These are phyloP conservation scores for Poicephalus meyeri DNA, from an alignment of 2,113 vertebrate species.

Conservation along the genomic window DNA sequence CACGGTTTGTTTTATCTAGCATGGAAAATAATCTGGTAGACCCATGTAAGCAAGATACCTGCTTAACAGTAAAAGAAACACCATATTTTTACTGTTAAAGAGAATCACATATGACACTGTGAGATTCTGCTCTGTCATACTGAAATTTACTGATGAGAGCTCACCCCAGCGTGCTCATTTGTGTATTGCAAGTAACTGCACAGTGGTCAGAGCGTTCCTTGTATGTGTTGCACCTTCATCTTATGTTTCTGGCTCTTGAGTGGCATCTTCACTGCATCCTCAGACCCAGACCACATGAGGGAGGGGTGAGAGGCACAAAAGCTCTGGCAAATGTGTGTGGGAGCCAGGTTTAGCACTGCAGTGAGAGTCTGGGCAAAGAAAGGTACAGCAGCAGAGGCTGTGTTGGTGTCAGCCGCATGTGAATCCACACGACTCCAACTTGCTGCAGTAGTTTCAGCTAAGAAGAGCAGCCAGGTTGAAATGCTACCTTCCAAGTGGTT, in stretches of 20 bases:
- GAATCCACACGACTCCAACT: not conserved
- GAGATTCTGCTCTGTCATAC: not conserved
- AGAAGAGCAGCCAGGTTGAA: not conserved
- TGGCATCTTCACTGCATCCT: not conserved
- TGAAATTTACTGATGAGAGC: not conserved
- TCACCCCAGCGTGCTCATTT: not conserved
- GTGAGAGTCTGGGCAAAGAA: not conserved
- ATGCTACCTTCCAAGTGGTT: not conserved
- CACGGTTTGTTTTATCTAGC: not conserved
- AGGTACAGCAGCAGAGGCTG: not conserved
- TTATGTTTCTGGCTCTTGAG: not conserved
- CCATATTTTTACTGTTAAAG: not conserved
- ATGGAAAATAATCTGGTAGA: not conserved
- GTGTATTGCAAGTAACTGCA: not conserved
- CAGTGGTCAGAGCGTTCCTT: not conserved
- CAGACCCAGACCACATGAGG: not conserved
- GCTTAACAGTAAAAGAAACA: not conserved
- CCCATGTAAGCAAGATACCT: not conserved
- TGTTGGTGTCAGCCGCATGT: not conserved
- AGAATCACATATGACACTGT: not conserved
- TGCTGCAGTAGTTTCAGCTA: not conserved
- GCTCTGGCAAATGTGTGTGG: not conserved
- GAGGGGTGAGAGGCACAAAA: not conserved
- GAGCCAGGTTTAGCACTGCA: not conserved
- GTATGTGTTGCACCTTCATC: not conserved